Evolutionary conservation across 2,888 invertebrate species (phyloP).

Genomic region (Enoplolaimus lenunculus): DNA sequence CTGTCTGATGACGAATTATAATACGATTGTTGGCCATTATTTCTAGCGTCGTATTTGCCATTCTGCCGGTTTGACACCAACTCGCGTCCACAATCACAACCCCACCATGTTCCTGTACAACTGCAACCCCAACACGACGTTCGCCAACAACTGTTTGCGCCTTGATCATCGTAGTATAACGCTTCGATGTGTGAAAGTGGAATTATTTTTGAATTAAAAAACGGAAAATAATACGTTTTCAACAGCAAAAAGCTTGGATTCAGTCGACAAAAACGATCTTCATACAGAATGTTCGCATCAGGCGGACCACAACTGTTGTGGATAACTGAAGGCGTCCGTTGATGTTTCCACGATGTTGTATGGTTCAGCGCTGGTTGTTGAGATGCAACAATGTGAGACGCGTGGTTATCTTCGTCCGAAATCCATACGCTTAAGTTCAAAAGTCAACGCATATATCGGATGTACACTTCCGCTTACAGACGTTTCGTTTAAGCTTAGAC

Average conservation of each 20-base stretch:
- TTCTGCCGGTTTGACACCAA: not conserved
- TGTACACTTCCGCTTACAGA: too few relatives aligned
- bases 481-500: too few relatives aligned
- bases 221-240: slow-evolving; percentile 16
- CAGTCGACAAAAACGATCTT: slow-evolving; percentile 7
- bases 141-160: not conserved
- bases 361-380: too few relatives aligned
- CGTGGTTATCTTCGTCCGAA: too few relatives aligned
- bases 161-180: slow-evolving; percentile 4
- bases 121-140: not conserved
- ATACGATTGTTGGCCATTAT: not conserved
- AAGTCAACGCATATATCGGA: too few relatives aligned
- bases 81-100: not conserved
- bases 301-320: too few relatives aligned
- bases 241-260: not conserved
- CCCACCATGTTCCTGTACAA: not conserved
- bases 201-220: not conserved
- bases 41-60: not conserved
- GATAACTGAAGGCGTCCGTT: too few relatives aligned
- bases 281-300: slow-evolving; percentile 7
- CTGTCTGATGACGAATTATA: not conserved
- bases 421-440: too few relatives aligned
- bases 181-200: not conserved
- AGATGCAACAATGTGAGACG: too few relatives aligned
- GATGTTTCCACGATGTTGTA: too few relatives aligned